These are phyloP conservation scores for Columba janthina DNA, from an alignment of 2,113 vertebrate genomes.

Conservation along the genomic window DNA sequence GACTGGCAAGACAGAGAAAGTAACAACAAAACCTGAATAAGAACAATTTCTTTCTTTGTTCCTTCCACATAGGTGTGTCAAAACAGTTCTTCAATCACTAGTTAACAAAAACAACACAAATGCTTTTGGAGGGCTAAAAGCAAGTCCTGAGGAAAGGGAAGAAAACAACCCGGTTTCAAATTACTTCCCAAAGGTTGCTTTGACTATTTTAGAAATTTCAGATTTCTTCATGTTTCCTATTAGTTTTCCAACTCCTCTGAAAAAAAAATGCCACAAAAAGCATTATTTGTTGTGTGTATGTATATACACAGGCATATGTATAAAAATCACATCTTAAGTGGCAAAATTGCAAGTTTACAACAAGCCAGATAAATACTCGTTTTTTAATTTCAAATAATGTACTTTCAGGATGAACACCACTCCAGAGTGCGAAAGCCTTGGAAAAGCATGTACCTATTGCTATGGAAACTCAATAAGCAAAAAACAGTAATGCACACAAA, in stretches of 20 bases:
- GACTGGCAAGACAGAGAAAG: background rate
- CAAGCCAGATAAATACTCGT: background rate
- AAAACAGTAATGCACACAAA: background rate
- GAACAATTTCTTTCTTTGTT: background rate
- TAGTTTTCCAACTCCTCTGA: background rate
- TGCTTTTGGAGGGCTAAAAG: background rate
- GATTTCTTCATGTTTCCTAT: background rate
- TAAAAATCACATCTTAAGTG: background rate
- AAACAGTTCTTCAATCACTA: background rate
- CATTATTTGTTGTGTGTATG: background rate
- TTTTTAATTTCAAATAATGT: background rate
- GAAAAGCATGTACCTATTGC: background rate
- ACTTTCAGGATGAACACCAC: conserved; percentile 44
- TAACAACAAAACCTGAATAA: background rate
- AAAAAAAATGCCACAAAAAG: background rate
- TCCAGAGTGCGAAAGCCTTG: background rate
- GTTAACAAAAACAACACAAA: background rate
- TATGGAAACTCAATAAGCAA: background rate
- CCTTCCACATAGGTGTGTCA: background rate
- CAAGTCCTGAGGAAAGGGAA: background rate
- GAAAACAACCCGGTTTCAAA: background rate
- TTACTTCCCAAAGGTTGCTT: background rate
- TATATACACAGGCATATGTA: background rate
- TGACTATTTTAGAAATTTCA: background rate
- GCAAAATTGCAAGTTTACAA: background rate